A percentile compares a stretch with the other conserved stretches of the same genome.
Conservation (phyloP, 2,113 vertebrate species). For the Hoplias malabaricus region DNA sequence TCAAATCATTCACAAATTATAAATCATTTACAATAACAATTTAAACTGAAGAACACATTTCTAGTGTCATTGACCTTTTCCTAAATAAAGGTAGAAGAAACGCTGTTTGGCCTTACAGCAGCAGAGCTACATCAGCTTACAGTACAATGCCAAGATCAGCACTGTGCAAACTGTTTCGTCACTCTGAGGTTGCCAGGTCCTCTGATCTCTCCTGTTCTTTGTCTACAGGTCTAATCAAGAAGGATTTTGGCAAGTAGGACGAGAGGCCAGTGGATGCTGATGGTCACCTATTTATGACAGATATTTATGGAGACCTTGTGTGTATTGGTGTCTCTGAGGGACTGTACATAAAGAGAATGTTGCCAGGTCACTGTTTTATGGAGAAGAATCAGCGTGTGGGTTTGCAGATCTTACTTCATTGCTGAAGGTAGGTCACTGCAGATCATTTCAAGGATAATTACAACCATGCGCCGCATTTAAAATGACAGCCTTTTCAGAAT, state of each 20-base stretch:
- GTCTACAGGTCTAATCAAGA: not conserved
- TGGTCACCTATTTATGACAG: not conserved
- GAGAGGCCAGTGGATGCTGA: not conserved
- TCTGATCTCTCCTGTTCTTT: conserved; percentile 8
- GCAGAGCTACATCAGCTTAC: too few species aligned
- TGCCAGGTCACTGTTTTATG: not conserved
- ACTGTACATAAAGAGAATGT: not conserved
- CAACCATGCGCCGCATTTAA: not conserved
- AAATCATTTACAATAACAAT: too few species aligned
- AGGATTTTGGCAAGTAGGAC: not conserved
- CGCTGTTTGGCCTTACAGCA: conserved; percentile 11
- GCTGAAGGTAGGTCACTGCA: not conserved
- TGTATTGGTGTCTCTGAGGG: not conserved
- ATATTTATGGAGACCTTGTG: not conserved
- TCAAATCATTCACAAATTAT: too few species aligned
- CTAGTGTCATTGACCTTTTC: conserved; percentile 23
- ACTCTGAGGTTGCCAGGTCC: conserved; percentile 1
- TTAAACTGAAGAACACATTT: not conserved
- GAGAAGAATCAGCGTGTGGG: not conserved
- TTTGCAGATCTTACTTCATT: not conserved
- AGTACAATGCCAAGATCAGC: conserved; percentile 26
- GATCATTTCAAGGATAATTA: not conserved
- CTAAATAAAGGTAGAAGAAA: not conserved
- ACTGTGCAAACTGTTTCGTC: conserved; percentile 26
- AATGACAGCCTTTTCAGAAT: not conserved